These are phyloP conservation scores for Sebastes cheni DNA, from an alignment of 2,797 vertebrate species.

Conservation along the genomic window DNA sequence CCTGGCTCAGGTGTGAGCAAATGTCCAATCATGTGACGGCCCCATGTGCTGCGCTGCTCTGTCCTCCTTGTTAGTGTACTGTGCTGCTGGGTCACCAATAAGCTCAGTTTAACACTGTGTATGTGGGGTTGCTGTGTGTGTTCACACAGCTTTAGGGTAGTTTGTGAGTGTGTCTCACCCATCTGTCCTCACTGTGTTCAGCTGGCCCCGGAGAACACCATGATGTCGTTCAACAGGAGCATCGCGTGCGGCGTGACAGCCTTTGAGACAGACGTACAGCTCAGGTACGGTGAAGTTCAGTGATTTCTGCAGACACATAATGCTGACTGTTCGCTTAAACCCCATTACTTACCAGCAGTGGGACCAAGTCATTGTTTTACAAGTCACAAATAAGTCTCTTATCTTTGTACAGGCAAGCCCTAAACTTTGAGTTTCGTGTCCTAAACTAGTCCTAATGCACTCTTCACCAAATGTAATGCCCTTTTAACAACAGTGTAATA, in stretches of 20 bases:
- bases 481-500: too few species aligned
- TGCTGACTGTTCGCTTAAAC: neutral
- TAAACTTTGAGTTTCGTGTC: too few species aligned
- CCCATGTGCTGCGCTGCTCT: slow-evolving; percentile 36
- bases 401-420: too few species aligned
- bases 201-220: slow-evolving; percentile 95
- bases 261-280: slow-evolving; percentile 93
- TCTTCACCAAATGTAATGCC: too few species aligned
- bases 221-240: slow-evolving; percentile 91
- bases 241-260: slow-evolving; percentile 82
- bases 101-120: slow-evolving; percentile 26
- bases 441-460: too few species aligned
- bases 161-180: slow-evolving; percentile 33
- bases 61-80: slow-evolving; percentile 16
- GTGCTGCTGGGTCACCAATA: slow-evolving; percentile 28
- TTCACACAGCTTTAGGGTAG: slow-evolving; percentile 28
- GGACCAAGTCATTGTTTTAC: too few species aligned
- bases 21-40: slow-evolving; percentile 13
- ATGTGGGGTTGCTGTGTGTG: slow-evolving; percentile 3
- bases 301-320: neutral
- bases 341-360: neutral
- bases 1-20: slow-evolving; percentile 43
- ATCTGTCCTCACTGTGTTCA: slow-evolving; percentile 69
- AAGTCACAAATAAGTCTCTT: too few species aligned
- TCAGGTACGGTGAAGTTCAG: slow-evolving; percentile 84